Evolutionary conservation across 2,888 invertebrate genomes (phyloP).

Genomic region (Caenorhabditis sulstoni): DNA sequence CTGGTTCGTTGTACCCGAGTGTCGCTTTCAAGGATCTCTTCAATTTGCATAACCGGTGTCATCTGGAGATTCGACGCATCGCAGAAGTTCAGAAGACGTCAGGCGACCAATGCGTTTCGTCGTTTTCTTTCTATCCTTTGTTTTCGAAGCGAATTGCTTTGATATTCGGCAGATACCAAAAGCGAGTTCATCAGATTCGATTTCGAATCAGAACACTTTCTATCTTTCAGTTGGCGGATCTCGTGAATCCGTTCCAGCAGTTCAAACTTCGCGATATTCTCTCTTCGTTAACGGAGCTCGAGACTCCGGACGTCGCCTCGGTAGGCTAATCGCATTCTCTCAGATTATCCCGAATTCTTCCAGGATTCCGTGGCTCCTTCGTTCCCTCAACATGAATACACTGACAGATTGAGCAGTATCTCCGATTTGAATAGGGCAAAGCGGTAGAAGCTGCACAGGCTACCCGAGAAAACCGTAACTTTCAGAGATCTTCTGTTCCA

Average conservation of each 20-base stretch:
- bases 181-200: conserved; percentile 8
- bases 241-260: conserved; percentile 37
- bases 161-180: conserved; percentile 33
- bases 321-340: not conserved
- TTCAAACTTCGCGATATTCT: conserved; percentile 44
- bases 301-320: conserved; percentile 31
- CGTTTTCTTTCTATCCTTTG: not conserved
- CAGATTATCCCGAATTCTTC: not conserved
- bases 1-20: conserved; percentile 1
- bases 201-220: not conserved
- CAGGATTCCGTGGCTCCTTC: conserved; percentile 26
- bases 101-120: conserved; percentile 6
- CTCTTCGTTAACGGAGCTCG: conserved; percentile 30
- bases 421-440: conserved; percentile 51
- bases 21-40: conserved; percentile 22
- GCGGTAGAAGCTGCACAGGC: conserved; percentile 5
- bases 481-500: conserved; percentile 59
- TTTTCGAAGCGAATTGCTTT: not conserved
- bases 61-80: too few relatives aligned
- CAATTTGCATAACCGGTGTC: conserved; percentile 29
- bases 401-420: conserved; percentile 48
- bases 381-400: conserved; percentile 35
- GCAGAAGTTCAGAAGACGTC: not conserved
- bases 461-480: not conserved
- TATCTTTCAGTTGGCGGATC: conserved; percentile 32